Evolutionary conservation across 2,888 invertebrate genomes (phyloP), one percentile per base, ranked within the genome.

Genomic region (Caenorhabditis sp.): DNA sequence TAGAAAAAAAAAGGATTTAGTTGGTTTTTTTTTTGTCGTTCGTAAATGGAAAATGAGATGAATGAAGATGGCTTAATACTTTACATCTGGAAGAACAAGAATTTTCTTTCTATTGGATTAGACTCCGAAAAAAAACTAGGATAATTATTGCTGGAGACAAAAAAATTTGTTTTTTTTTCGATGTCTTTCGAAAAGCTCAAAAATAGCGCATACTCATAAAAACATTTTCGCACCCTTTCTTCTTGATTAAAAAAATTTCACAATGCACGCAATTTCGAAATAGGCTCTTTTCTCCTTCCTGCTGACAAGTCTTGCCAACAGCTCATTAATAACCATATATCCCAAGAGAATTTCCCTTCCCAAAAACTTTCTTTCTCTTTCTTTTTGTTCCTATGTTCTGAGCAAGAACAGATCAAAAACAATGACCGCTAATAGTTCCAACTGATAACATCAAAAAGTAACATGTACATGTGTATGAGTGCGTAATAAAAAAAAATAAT

Each of bases 321-420:
- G 51, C 51, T 51, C 51, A 51, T 51, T 51, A 51, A 51, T 51
- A 51, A 51, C 51, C 21, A 23, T 51, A 43, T 43, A 17, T 43
- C 51, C 51, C 51, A 21, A 51, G 21, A n/a, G 51, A 51, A 51
- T 51, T 51, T 36, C 12, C 36, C n/a, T n/a, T n/a, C n/a, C 31
- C 10, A 31, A 31, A 31, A 43, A 17, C 43, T 43, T 43, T 3
- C 14, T n/a, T n/a, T n/a, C n/a, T n/a, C n/a, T n/a, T n/a, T 43
- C 14, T 14, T 43, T 43, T 43, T 17, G 6, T 43, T 43, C 12
- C 17, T 43, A 17, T 43, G 12, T 17, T 43, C 14, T 43, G 43
- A 43, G 17, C 12, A 36, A 5, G 12, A 36, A 36, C 5, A 43
- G 43, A 43, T 43, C 43, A 43, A 43, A n/a, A 43, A 43, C 12